Conservation (phyloP, 1,140 invertebrate genomes). For the Dufourea novaeangliae region DNA sequence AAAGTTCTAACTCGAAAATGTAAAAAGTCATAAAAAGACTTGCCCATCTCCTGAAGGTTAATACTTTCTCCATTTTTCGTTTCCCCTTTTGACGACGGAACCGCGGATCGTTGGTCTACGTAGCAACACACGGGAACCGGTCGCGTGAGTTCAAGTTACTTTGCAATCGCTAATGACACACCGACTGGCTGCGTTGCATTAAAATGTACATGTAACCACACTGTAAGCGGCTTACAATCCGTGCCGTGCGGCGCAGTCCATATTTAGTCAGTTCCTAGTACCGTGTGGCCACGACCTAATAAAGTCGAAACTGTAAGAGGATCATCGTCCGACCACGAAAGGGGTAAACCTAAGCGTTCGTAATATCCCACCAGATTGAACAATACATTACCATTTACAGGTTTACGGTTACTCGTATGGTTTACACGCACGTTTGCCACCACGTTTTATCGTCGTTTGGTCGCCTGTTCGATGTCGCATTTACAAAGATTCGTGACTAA, state of each 20-base stretch:
- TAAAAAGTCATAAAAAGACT: no score
- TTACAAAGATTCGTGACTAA: not conserved
- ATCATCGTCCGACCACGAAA: constrained; percentile 52
- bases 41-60: no score
- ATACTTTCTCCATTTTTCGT: not conserved
- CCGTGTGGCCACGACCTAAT: constrained; percentile 55
- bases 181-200: constrained; percentile 50
- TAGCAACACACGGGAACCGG: not conserved
- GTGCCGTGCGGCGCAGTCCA: constrained; percentile 38
- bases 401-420: no score
- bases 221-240: constrained; percentile 62
- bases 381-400: constrained; percentile 32
- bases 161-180: constrained; percentile 64
- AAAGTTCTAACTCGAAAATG: no score
- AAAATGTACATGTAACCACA: constrained; percentile 58
- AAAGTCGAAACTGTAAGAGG: constrained; percentile 68
- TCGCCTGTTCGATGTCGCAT: constrained; percentile 10
- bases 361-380: constrained; percentile 52
- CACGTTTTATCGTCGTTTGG: not conserved
- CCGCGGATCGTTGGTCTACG: not conserved
- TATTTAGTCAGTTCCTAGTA: constrained; percentile 57
- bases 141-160: constrained; percentile 47
- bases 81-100: not conserved
- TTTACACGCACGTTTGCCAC: not conserved
- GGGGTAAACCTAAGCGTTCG: constrained; percentile 50